These are phyloP conservation scores for Gyps fulvus DNA, from an alignment of 2,113 vertebrate species.

Conservation along the genomic window DNA sequence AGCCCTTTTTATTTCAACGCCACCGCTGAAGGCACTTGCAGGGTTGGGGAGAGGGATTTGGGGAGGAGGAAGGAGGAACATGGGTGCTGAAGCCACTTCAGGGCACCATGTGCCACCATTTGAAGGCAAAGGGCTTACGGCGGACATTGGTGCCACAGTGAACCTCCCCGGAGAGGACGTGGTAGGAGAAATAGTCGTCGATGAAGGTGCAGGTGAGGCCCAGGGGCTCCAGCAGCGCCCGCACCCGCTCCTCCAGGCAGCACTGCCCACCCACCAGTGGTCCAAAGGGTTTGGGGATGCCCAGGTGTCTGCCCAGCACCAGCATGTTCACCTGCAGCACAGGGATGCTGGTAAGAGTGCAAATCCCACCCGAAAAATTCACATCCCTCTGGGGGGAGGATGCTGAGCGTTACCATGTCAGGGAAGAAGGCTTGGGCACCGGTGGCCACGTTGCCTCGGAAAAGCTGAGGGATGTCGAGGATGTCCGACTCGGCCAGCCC, in stretches of 20 bases:
- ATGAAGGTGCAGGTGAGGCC: conserved; percentile 85
- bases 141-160: conserved; percentile 89
- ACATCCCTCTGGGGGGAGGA: too few species aligned
- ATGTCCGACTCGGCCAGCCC: too few species aligned
- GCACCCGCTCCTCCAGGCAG: conserved; percentile 78
- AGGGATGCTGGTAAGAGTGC: too few species aligned
- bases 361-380: too few species aligned
- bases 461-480: too few species aligned
- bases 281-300: conserved; percentile 90
- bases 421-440: too few species aligned
- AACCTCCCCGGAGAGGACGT: conserved; percentile 76
- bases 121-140: conserved; percentile 77
- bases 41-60: neutral
- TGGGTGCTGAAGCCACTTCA: conserved; percentile 15
- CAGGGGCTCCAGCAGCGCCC: conserved; percentile 77
- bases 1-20: neutral
- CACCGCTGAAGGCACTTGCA: neutral
- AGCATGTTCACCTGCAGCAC: too few species aligned
- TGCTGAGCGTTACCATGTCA: too few species aligned
- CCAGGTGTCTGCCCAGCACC: too few species aligned
- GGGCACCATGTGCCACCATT: conserved; percentile 86
- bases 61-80: neutral
- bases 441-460: too few species aligned
- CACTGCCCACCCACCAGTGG: conserved; percentile 77
- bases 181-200: conserved; percentile 81